These are phyloP conservation scores for Myotis davidii DNA, from an alignment of 2,113 vertebrate genomes.

Conservation along the genomic window DNA sequence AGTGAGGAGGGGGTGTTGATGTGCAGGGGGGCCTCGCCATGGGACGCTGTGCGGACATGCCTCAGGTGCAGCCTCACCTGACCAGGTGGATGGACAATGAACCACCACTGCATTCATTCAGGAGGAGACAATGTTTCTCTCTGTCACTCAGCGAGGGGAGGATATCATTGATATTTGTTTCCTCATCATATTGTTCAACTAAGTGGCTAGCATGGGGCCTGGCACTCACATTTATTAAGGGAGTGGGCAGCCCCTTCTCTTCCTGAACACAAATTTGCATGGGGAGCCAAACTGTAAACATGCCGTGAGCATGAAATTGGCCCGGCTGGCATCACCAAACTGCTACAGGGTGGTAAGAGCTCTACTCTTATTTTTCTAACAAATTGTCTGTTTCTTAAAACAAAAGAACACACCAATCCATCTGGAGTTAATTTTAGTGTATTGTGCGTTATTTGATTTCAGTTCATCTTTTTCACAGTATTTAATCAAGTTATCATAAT, in stretches of 20 bases:
- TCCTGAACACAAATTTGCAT: not conserved
- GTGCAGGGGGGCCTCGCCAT: not conserved
- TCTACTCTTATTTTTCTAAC: not conserved
- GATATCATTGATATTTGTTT: not conserved
- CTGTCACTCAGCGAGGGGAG: not conserved
- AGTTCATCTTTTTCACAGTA: not conserved
- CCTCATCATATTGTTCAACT: not conserved
- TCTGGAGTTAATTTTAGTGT: not conserved
- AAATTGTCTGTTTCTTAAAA: not conserved
- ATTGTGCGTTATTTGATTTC: not conserved
- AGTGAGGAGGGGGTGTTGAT: not conserved
- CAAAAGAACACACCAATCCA: not conserved
- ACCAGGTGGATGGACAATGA: no score
- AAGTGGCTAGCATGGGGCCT: not conserved
- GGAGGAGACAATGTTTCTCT: not conserved
- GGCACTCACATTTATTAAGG: not conserved
- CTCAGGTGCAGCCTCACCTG: not conserved
- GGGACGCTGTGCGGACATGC: not conserved
- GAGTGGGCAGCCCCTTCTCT: not conserved
- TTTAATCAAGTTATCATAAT: constrained; percentile 13
- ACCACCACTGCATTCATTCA: not conserved
- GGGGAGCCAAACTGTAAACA: not conserved
- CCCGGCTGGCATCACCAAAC: not conserved
- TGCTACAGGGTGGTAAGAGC: not conserved
- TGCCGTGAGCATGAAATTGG: not conserved